These are phyloP conservation scores for Lepidostoma basale DNA, from an alignment of 1,140 invertebrate species.

Conservation along the genomic window DNA sequence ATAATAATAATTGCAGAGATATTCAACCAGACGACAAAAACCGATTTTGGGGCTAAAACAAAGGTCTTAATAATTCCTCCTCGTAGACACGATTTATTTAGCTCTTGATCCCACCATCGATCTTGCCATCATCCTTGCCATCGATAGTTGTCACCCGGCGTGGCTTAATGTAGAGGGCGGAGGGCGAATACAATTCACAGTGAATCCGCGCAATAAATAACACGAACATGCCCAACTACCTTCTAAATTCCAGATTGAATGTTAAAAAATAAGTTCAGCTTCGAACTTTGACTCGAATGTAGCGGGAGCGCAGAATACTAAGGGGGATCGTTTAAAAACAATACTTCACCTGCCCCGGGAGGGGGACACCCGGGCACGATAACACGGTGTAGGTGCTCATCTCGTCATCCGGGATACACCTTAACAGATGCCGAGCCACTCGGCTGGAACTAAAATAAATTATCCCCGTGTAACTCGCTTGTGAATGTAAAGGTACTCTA, in stretches of 20 bases:
- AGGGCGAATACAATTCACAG: slow-evolving; percentile 16
- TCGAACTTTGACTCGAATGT: slow-evolving; percentile 10
- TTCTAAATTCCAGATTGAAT: slow-evolving; percentile 23
- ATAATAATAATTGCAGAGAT: no score
- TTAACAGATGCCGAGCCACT: slow-evolving; percentile 4
- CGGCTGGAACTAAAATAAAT: slow-evolving; percentile 12
- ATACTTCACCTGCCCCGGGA: slow-evolving; percentile 9
- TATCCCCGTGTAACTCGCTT: slow-evolving; percentile 1
- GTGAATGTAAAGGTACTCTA: slow-evolving; percentile 11
- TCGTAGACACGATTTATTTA: slow-evolving; percentile 13
- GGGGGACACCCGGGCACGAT: not conserved
- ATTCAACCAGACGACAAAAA: no score
- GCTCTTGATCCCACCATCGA: not conserved
- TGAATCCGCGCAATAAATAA: slow-evolving; percentile 22
- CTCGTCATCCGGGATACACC: not conserved
- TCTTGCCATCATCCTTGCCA: slow-evolving; percentile 9
- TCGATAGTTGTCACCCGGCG: slow-evolving; percentile 7
- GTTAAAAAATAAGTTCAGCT: slow-evolving; percentile 24
- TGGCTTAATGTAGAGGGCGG: slow-evolving; percentile 1
- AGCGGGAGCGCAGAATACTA: slow-evolving; percentile 3
- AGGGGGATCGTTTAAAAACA: slow-evolving; percentile 23
- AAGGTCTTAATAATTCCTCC: no score
- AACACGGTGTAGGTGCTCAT: slow-evolving; percentile 17
- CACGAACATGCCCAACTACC: slow-evolving; percentile 6
- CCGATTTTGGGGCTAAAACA: no score